Evolutionary conservation across 2,113 vertebrate species (phyloP).

Genomic region (Peromyscus polionotus): DNA sequence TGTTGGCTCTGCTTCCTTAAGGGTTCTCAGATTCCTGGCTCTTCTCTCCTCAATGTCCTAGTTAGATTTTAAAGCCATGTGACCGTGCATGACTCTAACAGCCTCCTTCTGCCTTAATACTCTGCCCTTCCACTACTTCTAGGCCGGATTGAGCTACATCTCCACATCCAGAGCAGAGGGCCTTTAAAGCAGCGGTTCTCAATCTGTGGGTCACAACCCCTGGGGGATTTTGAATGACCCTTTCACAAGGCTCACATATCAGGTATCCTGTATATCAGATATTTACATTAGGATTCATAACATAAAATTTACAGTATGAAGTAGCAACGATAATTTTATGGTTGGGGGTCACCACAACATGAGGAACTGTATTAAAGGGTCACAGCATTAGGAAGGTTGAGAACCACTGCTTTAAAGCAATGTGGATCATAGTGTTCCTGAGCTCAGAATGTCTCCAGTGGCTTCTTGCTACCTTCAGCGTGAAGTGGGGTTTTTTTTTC

Average conservation of each 20-base stretch:
- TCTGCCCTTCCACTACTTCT: background rate
- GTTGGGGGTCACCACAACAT: background rate
- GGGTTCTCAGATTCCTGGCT: background rate
- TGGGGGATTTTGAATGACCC: background rate
- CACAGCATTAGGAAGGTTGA: background rate
- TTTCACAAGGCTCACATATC: background rate
- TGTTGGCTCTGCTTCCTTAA: background rate
- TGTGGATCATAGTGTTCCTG: background rate
- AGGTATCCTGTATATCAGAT: background rate
- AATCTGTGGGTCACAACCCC: background rate
- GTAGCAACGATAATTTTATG: background rate
- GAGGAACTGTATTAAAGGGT: background rate
- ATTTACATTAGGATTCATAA: background rate
- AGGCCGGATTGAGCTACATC: background rate
- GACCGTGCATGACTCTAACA: background rate
- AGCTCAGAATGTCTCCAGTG: background rate
- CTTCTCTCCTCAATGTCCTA: background rate
- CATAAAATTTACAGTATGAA: background rate
- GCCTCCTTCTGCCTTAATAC: background rate
- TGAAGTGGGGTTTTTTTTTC: constrained; percentile 22
- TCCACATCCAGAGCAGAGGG: background rate
- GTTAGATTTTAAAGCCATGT: background rate
- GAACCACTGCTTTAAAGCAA: background rate
- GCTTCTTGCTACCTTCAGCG: background rate
- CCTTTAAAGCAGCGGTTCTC: background rate